Evolutionary conservation across 2,888 invertebrate genomes (phyloP).

Genomic region (Chaitophorus viminalis): DNA sequence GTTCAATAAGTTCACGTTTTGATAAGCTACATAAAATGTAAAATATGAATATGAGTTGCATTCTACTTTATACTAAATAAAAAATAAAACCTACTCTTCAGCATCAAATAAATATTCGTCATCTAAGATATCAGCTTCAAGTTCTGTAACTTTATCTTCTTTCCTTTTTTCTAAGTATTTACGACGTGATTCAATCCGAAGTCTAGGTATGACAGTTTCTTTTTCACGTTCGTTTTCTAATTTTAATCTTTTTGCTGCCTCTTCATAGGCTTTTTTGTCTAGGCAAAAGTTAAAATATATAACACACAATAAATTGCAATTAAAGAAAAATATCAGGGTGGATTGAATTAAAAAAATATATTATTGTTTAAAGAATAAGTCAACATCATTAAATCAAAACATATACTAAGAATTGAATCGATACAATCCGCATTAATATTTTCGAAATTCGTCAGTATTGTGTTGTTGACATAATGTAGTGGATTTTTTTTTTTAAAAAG

Average conservation of each 20-base stretch:
- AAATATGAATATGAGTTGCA: neutral
- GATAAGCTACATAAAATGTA: slow-evolving; percentile 76
- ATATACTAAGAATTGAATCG: no score
- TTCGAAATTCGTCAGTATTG: no score
- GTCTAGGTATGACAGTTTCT: slow-evolving; percentile 85
- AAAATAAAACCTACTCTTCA: slow-evolving; percentile 75
- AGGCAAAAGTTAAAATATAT: slow-evolving; percentile 67
- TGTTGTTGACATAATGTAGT: no score
- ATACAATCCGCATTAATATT: no score
- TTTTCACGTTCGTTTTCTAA: slow-evolving; percentile 83
- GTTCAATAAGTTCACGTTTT: slow-evolving; percentile 82
- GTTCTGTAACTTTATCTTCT: slow-evolving; percentile 93
- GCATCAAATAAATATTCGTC: slow-evolving; percentile 96
- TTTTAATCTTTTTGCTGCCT: slow-evolving; percentile 90
- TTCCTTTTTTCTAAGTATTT: slow-evolving; percentile 96
- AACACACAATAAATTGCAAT: neutral
- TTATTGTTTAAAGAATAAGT: no score
- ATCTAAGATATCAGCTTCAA: slow-evolving; percentile 94
- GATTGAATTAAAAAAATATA: no score
- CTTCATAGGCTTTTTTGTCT: slow-evolving; percentile 79
- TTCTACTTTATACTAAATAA: neutral
- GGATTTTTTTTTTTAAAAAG: neutral
- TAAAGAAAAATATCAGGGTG: no score
- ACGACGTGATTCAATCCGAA: slow-evolving; percentile 89
- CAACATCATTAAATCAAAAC: no score